These are phyloP conservation scores for Gambusia yucatana DNA, from an alignment of 2,797 vertebrate genomes.

Conservation along the genomic window DNA sequence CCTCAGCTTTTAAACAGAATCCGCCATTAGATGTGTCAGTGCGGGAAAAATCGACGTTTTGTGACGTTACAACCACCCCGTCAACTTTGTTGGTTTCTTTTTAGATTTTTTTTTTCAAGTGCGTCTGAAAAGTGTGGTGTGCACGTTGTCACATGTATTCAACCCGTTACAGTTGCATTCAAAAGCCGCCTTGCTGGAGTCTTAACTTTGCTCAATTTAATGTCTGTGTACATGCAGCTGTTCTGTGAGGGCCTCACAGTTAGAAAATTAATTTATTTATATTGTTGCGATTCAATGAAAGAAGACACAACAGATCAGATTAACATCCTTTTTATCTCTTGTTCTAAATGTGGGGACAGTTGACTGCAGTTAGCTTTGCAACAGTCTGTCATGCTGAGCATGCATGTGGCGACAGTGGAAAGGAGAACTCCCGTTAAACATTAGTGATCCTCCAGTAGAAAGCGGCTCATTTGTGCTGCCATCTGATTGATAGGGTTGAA, in stretches of 20 bases:
- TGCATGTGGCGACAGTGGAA: not conserved
- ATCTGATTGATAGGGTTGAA: not conserved
- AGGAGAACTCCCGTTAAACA: not conserved
- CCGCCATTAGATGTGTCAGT: too few relatives aligned
- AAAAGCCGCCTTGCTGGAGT: not conserved
- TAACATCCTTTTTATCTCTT: too few relatives aligned
- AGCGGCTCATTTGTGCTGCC: not conserved
- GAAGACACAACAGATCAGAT: not conserved
- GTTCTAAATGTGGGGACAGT: too few relatives aligned
- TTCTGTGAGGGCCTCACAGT: not conserved
- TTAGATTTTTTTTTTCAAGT: not conserved
- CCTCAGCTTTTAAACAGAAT: not conserved
- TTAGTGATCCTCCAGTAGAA: not conserved
- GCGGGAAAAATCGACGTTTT: not conserved
- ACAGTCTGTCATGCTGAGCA: not conserved
- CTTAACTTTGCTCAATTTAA: not conserved
- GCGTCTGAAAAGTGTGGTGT: not conserved
- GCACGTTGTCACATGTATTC: not conserved
- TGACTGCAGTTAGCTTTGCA: not conserved
- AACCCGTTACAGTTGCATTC: not conserved
- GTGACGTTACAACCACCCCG: not conserved
- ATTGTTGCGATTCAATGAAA: not conserved
- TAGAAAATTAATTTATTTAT: not conserved
- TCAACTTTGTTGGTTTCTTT: not conserved
- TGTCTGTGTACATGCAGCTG: not conserved